A percentile compares a stretch with the other conserved stretches of the same genome.
Evolutionary conservation across 2,113 vertebrate species (phyloP).

Genomic region (Microcebus tavaratra): DNA sequence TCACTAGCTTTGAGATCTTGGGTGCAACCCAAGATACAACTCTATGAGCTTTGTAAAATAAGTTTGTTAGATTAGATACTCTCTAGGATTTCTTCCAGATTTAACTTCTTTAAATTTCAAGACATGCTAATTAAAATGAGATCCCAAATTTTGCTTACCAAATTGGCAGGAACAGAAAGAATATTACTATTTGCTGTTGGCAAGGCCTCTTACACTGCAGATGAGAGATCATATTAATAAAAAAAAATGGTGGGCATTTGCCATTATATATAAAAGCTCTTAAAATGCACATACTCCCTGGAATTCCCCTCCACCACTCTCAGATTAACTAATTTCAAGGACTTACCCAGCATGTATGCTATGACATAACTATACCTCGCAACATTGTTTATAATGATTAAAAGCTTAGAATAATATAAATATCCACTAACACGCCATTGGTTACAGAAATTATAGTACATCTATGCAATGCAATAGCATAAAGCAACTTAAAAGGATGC

Average conservation of each 20-base stretch:
- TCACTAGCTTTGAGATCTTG: neutral
- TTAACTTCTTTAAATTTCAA: constrained; percentile 10
- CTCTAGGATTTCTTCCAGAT: neutral
- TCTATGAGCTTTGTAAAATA: constrained; percentile 22
- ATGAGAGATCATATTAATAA: constrained; percentile 15
- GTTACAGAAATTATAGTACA: neutral
- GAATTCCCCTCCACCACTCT: neutral
- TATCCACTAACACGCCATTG: neutral
- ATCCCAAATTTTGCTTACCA: constrained; percentile 49
- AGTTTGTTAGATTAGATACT: constrained; percentile 7
- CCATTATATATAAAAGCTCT: neutral
- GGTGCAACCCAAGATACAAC: neutral
- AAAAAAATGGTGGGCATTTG: neutral
- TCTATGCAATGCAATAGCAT: neutral
- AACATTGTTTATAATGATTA: neutral
- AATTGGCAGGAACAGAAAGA: constrained; percentile 42
- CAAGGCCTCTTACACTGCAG: neutral
- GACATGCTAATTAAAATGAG: constrained; percentile 53
- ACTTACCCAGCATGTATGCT: neutral
- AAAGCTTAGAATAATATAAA: constrained; percentile 20
- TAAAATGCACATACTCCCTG: neutral
- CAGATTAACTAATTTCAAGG: neutral
- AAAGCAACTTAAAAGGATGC: constrained; percentile 10
- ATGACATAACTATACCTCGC: neutral
- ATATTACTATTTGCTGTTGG: neutral